phyloP scores from a whole-genome alignment of 2,113 vertebrate species.

The Emydura subglobosa region DNA sequence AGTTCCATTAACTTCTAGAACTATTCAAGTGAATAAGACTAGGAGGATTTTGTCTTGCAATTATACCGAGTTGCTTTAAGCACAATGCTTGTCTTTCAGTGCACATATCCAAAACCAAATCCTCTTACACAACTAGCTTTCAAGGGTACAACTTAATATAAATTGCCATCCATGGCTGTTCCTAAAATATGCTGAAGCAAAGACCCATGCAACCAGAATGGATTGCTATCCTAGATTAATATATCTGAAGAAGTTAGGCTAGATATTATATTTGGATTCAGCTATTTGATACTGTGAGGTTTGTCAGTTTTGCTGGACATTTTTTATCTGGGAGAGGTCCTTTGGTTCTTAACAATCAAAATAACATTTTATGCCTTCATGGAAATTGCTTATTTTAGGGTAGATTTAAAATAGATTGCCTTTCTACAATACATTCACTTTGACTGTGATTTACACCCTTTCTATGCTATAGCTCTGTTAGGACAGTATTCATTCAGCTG shows the following conservation, averaged over 20 bases:
- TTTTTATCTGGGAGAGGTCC: not conserved
- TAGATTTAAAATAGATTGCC: not conserved
- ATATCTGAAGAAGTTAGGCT: fast-evolving
- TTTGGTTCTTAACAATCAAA: not conserved
- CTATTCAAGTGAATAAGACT: not conserved
- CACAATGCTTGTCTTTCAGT: not conserved
- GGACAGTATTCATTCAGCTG: not conserved
- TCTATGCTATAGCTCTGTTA: not conserved
- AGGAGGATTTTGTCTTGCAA: not conserved
- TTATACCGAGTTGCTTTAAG: not conserved
- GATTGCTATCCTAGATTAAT: not conserved
- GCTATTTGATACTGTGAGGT: fast-evolving
- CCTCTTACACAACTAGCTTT: not conserved
- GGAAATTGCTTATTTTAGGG: not conserved
- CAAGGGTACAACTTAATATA: fast-evolving
- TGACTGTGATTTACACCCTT: not conserved
- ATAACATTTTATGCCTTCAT: not conserved
- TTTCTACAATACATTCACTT: fast-evolving
- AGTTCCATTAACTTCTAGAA: not conserved
- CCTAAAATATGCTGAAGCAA: fast-evolving
- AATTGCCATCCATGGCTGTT: fast-evolving
- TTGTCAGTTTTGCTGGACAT: not conserved
- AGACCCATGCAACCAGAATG: not conserved
- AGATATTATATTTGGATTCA: fast-evolving
- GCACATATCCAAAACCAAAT: fast-evolving